Conservation (phyloP, 2,113 vertebrate genomes). For the Noctilio leporinus region DNA sequence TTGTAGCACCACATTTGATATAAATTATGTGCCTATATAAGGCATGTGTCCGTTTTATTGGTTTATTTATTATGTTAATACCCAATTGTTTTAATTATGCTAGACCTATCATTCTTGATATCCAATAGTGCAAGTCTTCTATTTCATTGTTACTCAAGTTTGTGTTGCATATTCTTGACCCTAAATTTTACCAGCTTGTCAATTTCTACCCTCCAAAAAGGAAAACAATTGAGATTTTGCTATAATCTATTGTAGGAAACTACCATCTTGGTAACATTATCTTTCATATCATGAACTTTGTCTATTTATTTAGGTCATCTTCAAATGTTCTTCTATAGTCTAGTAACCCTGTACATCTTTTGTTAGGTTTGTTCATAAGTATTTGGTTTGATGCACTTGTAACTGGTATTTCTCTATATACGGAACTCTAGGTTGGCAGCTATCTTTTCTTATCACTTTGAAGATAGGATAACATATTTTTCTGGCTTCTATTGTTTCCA, state of each 20-base stretch:
- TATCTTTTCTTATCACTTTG: not conserved
- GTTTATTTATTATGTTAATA: not conserved
- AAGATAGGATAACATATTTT: not conserved
- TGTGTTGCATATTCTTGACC: not conserved
- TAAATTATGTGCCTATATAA: not conserved
- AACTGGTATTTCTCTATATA: not conserved
- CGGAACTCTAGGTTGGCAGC: not conserved
- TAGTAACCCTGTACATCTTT: not conserved
- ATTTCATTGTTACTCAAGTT: not conserved
- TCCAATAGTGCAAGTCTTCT: not conserved
- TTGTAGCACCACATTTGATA: not conserved
- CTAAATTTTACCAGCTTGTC: not conserved
- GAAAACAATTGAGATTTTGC: not conserved
- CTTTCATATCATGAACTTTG: not conserved
- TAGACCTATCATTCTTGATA: not conserved
- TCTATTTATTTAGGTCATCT: not conserved
- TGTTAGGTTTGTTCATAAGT: not conserved
- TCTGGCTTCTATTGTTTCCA: not conserved
- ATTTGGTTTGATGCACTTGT: not conserved
- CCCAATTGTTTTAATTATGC: not conserved
- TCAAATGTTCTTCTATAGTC: not conserved
- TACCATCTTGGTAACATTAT: not conserved
- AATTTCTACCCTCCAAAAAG: not conserved
- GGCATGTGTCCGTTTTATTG: not conserved
- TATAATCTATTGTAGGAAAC: not conserved